These are phyloP conservation scores for Chironomus riparius DNA, from an alignment of 2,888 invertebrate genomes.

Conservation along the genomic window DNA sequence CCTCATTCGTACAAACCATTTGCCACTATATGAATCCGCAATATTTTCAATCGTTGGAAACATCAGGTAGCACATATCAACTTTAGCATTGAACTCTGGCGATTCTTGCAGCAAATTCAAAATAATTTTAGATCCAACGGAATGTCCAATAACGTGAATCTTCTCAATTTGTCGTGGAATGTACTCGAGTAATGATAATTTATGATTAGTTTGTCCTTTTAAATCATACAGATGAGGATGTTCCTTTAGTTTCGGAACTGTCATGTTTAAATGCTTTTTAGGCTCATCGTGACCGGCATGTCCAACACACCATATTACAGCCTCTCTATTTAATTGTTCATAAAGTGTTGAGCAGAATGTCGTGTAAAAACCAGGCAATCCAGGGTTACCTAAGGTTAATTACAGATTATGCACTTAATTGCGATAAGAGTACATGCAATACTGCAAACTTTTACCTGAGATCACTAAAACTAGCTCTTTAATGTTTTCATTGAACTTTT, in stretches of 20 bases:
- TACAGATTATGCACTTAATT: too few relatives aligned
- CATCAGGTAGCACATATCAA: constrained; percentile 60
- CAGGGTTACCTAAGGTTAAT: constrained; percentile 60
- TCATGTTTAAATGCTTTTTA: constrained; percentile 43
- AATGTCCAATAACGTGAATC: constrained; percentile 79
- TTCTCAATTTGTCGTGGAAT: constrained; percentile 58
- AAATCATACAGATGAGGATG: constrained; percentile 60
- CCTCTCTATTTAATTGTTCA: constrained; percentile 46
- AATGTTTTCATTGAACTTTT: constrained; percentile 45
- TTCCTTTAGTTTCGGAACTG: constrained; percentile 44
- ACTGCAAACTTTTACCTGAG: constrained; percentile 45
- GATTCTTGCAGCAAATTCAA: constrained; percentile 57
- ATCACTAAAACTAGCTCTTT: constrained; percentile 63
- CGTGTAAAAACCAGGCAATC: constrained; percentile 70
- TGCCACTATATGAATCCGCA: constrained; percentile 65
- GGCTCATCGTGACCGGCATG: constrained; percentile 61
- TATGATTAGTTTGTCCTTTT: constrained; percentile 70
- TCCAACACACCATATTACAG: constrained; percentile 74
- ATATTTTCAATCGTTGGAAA: constrained; percentile 85
- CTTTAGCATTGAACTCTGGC: constrained; percentile 45
- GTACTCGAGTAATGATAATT: constrained; percentile 62
- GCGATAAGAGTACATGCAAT: background rate
- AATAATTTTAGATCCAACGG: constrained; percentile 80
- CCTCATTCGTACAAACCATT: constrained; percentile 53
- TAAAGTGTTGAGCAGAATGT: constrained; percentile 61